Evolutionary conservation across 1,140 invertebrate genomes (phyloP).

Genomic region (Plectrocnemia conspersa): DNA sequence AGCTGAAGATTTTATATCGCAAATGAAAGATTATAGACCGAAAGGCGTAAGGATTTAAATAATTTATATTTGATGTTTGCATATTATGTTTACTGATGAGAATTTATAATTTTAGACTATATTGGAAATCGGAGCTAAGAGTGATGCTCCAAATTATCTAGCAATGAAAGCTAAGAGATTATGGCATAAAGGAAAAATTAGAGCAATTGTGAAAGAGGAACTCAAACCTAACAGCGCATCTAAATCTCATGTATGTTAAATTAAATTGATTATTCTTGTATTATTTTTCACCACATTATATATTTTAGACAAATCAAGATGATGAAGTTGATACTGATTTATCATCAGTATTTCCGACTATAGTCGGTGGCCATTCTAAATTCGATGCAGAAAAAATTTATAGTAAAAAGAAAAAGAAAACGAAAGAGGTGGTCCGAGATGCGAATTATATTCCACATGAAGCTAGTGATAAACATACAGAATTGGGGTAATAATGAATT

Average conservation of each 20-base stretch:
- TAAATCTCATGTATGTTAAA: background rate
- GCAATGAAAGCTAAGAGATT: constrained; percentile 69
- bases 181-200: constrained; percentile 60
- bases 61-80: constrained; percentile 4
- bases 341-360: constrained; percentile 27
- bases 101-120: constrained; percentile 71
- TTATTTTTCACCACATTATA: background rate
- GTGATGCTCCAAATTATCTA: constrained; percentile 66
- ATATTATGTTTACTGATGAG: constrained; percentile 7
- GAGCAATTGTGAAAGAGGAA: constrained; percentile 42
- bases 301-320: constrained; percentile 36
- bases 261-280: background rate
- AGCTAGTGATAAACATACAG: constrained; percentile 80
- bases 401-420: constrained; percentile 44
- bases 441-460: constrained; percentile 81
- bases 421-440: constrained; percentile 54
- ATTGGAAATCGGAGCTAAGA: constrained; percentile 84
- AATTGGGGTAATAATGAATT: constrained; percentile 66
- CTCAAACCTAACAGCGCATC: background rate
- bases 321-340: constrained; percentile 23
- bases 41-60: constrained; percentile 64
- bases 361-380: constrained; percentile 31
- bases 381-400: constrained; percentile 38
- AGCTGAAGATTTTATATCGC: constrained; percentile 58
- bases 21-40: constrained; percentile 80